These are phyloP conservation scores for Myrmecobius fasciatus DNA, from an alignment of 2,113 vertebrate genomes.

Conservation along the genomic window DNA sequence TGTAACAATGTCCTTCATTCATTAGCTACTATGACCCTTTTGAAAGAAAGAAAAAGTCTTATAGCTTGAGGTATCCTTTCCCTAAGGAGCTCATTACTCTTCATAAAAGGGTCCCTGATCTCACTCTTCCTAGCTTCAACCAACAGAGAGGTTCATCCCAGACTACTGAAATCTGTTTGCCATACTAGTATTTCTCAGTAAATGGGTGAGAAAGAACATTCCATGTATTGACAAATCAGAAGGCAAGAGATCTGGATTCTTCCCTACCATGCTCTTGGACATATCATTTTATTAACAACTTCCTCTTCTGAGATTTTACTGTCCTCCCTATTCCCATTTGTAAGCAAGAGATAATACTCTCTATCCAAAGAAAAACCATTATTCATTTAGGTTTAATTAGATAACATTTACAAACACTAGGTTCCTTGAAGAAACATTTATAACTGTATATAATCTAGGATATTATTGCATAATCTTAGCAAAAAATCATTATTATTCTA, in stretches of 20 bases:
- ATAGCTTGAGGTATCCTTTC: not conserved
- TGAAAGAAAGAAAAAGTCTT: not conserved
- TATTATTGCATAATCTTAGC: not conserved
- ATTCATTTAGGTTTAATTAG: slow-evolving; percentile 6
- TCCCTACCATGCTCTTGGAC: not conserved
- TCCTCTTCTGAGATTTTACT: not conserved
- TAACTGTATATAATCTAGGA: not conserved
- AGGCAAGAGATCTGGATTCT: not conserved
- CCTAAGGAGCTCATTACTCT: not conserved
- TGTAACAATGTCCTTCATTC: not conserved
- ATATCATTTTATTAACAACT: not conserved
- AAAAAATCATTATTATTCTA: slow-evolving; percentile 22
- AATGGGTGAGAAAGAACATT: not conserved
- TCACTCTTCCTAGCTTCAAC: not conserved
- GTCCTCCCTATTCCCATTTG: not conserved
- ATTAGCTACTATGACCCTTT: not conserved
- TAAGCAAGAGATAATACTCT: not conserved
- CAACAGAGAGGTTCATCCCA: not conserved
- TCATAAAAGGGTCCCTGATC: not conserved
- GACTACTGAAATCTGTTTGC: not conserved
- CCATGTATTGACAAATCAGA: not conserved
- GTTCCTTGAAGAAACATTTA: not conserved
- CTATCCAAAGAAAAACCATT: slow-evolving; percentile 6
- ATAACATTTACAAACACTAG: not conserved
- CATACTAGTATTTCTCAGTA: not conserved